phyloP scores from a whole-genome alignment of 2,797 vertebrate species.

The Schizopygopsis malacanthus region DNA sequence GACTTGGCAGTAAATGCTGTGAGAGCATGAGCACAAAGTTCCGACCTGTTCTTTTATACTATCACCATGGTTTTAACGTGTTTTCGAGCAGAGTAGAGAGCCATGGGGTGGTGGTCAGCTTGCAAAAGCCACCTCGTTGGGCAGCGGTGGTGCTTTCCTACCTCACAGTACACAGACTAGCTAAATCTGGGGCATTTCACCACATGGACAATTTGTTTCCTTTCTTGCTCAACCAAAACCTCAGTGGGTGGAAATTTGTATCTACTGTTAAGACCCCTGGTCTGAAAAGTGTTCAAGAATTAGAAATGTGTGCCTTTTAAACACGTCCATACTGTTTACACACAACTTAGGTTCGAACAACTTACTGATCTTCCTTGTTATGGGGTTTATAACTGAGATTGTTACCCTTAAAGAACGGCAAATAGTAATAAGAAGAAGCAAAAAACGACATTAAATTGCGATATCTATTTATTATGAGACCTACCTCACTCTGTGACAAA shows the following conservation, averaged over 20 bases:
- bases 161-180: constrained; percentile 47
- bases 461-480: constrained; percentile 66
- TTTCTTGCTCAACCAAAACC: neutral
- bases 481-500: constrained; percentile 65
- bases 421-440: constrained; percentile 50
- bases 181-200: constrained; percentile 65
- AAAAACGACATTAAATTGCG: constrained; percentile 52
- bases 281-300: neutral
- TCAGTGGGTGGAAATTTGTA: too few species aligned
- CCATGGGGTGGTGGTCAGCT: constrained; percentile 21
- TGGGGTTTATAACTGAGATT: neutral
- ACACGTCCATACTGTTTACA: neutral
- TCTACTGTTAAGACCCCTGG: neutral
- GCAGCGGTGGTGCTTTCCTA: constrained; percentile 52
- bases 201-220: neutral
- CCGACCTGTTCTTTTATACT: neutral
- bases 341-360: constrained; percentile 17
- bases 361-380: neutral
- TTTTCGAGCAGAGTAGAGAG: neutral
- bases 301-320: neutral
- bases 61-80: constrained; percentile 1
- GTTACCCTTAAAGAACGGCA: neutral
- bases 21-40: neutral
- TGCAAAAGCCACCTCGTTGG: constrained; percentile 55
- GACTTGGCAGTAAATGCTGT: neutral